phyloP scores from a whole-genome alignment of 2,797 vertebrate species.

The Falco cherrug region DNA sequence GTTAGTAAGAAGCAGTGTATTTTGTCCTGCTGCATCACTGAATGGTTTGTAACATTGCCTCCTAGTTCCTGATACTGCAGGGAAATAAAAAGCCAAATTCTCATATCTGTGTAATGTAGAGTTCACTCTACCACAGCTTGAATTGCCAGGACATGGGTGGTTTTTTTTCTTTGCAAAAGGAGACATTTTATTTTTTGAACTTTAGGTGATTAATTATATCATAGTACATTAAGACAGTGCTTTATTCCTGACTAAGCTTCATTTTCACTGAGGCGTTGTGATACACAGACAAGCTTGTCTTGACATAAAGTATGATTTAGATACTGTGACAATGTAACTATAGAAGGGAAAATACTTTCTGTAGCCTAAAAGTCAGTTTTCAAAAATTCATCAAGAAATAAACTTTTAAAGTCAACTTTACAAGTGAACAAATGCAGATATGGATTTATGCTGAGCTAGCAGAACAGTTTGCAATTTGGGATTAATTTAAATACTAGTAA shows the following conservation, averaged over 20 bases:
- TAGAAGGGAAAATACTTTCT: neutral
- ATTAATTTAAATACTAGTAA: neutral
- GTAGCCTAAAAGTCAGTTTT: slow-evolving; percentile 7
- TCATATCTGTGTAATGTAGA: neutral
- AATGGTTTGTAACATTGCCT: neutral
- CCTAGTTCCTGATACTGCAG: neutral
- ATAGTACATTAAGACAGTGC: slow-evolving; percentile 9
- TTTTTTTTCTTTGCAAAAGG: neutral
- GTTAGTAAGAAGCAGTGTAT: neutral
- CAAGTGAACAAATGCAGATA: neutral
- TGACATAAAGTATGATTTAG: slow-evolving; percentile 40
- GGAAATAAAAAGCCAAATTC: neutral
- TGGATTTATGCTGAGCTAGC: neutral
- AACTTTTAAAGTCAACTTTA: slow-evolving; percentile 24
- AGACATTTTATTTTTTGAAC: neutral
- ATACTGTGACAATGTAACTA: neutral
- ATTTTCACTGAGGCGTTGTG: slow-evolving; percentile 35
- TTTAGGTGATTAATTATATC: slow-evolving; percentile 57
- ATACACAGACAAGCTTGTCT: slow-evolving; percentile 50
- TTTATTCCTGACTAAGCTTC: slow-evolving; percentile 36
- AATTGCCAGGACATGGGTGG: neutral
- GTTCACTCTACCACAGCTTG: neutral
- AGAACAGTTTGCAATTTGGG: neutral
- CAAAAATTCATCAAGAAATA: slow-evolving; percentile 30
- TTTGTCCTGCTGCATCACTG: neutral